Conservation (phyloP, 1,140 invertebrate species). For the Drosophila hydei region DNA sequence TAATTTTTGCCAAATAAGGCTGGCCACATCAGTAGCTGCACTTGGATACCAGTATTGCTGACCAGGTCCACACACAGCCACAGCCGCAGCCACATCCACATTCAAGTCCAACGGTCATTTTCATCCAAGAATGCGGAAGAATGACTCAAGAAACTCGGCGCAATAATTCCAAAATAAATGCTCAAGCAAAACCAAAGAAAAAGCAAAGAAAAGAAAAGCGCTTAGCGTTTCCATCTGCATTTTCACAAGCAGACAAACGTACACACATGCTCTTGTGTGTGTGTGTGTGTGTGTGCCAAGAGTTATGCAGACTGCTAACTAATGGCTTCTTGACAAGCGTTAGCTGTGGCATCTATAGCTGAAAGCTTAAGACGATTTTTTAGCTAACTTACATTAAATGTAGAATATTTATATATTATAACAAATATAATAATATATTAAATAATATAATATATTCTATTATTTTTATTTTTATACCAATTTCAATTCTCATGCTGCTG, state of each 20-base stretch:
- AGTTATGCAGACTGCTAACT: neutral
- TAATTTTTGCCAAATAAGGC: constrained; percentile 74
- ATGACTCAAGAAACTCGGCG: constrained; percentile 75
- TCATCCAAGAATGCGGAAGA: constrained; percentile 79
- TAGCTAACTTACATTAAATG: no score
- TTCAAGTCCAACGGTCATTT: constrained; percentile 66
- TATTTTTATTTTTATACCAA: no score
- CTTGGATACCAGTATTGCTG: constrained; percentile 1
- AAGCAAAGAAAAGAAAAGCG: constrained; percentile 32
- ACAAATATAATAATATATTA: no score
- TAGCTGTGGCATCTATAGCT: neutral
- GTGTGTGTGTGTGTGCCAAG: constrained; percentile 2
- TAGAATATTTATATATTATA: no score
- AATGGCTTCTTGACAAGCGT: neutral
- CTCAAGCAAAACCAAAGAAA: constrained; percentile 24
- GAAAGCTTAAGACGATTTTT: no score
- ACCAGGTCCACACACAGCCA: neutral
- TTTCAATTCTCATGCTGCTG: no score
- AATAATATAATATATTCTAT: no score
- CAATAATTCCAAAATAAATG: constrained; percentile 82
- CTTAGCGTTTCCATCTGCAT: constrained; percentile 65
- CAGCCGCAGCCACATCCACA: neutral
- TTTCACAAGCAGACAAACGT: constrained; percentile 51
- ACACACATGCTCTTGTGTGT: constrained; percentile 26
- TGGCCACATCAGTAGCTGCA: constrained; percentile 1